Evolutionary conservation across 2,888 invertebrate species (phyloP).

Genomic region (Aphidius colemani): DNA sequence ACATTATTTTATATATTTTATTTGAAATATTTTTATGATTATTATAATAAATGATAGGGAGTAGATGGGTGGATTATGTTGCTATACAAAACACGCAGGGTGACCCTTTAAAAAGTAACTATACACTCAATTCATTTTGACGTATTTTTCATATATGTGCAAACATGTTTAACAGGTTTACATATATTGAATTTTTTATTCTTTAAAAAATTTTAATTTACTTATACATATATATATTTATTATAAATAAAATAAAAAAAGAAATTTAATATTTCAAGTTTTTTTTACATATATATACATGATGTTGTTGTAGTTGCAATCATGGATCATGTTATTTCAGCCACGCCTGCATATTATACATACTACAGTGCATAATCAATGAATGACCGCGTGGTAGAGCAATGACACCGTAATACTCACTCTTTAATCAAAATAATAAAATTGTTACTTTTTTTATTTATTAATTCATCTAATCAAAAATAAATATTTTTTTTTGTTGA

Average conservation of each 20-base stretch:
- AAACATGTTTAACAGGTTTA: no score
- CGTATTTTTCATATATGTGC: no score
- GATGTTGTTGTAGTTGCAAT: conserved; percentile 16
- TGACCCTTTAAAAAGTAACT: background rate
- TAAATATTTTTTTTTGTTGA: no score
- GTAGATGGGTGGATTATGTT: background rate
- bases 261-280: no score
- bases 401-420: conserved; percentile 10
- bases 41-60: background rate
- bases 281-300: conserved; percentile 7
- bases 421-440: background rate
- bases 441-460: background rate
- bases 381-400: conserved; percentile 33
- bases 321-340: conserved; percentile 11
- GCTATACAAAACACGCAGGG: background rate
- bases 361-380: conserved; percentile 28
- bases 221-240: no score
- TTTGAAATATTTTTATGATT: background rate
- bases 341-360: conserved; percentile 33
- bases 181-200: no score
- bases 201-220: no score
- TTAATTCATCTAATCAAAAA: background rate
- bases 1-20: conserved; percentile 16
- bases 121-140: conserved; percentile 24
- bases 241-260: no score